A percentile compares a stretch with the other conserved stretches of the same genome.
phyloP scores from a whole-genome alignment of 2,797 vertebrate species.

The Mastacembelus armatus region DNA sequence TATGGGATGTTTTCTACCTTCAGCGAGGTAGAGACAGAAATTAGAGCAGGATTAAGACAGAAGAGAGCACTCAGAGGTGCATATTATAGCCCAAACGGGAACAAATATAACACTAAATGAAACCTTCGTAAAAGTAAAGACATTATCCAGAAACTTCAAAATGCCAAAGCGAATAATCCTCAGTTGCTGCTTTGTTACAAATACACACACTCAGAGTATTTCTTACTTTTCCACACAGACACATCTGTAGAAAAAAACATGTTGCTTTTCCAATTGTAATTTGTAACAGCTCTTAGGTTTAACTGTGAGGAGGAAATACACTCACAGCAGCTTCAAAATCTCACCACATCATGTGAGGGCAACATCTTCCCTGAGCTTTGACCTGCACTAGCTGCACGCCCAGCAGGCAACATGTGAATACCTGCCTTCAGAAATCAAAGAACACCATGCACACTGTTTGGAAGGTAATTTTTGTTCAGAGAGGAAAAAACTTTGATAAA shows the following conservation, averaged over 20 bases:
- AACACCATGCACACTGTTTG: background rate
- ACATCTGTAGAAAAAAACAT: background rate
- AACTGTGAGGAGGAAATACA: slow-evolving; percentile 6
- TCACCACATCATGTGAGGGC: background rate
- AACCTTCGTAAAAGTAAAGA: background rate
- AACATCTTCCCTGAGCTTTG: slow-evolving; percentile 5
- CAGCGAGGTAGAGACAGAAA: slow-evolving; percentile 46
- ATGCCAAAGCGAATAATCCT: background rate
- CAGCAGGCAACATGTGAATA: background rate
- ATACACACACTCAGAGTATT: background rate
- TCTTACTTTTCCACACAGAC: background rate
- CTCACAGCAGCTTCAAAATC: slow-evolving; percentile 3
- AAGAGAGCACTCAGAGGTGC: slow-evolving; percentile 23
- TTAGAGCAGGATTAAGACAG: slow-evolving; percentile 51
- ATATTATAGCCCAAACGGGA: slow-evolving; percentile 15
- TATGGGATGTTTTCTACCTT: slow-evolving; percentile 52
- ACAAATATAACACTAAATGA: slow-evolving; percentile 13
- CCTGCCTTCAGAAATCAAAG: background rate
- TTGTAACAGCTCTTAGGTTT: background rate
- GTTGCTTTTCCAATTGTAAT: background rate
- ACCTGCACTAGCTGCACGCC: slow-evolving; percentile 4
- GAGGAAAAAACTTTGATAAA: slow-evolving; percentile 10
- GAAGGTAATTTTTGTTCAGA: slow-evolving; percentile 5
- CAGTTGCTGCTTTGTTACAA: background rate
- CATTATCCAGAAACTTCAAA: background rate